These are phyloP conservation scores for Heliothis virescens DNA, from an alignment of 1,140 invertebrate genomes.

Conservation along the genomic window DNA sequence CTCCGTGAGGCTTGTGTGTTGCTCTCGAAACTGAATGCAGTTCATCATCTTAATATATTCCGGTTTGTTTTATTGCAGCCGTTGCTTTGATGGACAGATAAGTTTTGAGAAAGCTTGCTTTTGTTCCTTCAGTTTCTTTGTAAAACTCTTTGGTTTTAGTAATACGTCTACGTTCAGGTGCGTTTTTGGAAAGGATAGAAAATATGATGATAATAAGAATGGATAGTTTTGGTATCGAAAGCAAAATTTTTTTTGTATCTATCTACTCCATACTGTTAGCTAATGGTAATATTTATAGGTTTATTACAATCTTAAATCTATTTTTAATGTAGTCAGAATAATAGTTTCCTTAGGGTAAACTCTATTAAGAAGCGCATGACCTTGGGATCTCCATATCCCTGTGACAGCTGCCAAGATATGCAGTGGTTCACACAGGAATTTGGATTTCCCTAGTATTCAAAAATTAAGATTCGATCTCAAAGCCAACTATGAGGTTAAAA, in stretches of 20 bases:
- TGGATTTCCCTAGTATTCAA: slow-evolving; percentile 20
- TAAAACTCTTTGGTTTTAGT: neutral
- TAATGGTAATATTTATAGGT: too few relatives aligned
- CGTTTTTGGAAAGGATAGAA: too few relatives aligned
- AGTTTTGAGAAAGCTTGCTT: slow-evolving; percentile 42
- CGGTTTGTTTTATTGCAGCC: slow-evolving; percentile 56
- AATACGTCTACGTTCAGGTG: neutral
- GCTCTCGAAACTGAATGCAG: slow-evolving; percentile 41
- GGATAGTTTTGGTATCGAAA: too few relatives aligned
- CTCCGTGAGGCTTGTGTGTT: slow-evolving; percentile 32
- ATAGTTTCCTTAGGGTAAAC: neutral
- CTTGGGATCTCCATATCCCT: neutral
- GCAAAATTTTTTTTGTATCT: too few relatives aligned
- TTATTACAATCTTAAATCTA: too few relatives aligned
- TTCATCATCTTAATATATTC: slow-evolving; percentile 60
- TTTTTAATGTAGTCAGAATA: too few relatives aligned
- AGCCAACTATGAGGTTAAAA: too few relatives aligned
- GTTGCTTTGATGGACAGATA: slow-evolving; percentile 53
- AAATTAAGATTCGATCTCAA: neutral
- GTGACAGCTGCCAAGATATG: slow-evolving; percentile 21
- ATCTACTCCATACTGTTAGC: too few relatives aligned
- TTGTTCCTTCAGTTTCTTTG: slow-evolving; percentile 19
- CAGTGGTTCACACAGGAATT: neutral
- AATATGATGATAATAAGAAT: too few relatives aligned
- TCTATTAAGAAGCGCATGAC: neutral